Evolutionary conservation across 1,140 invertebrate species (phyloP), one percentile per base, ranked within the genome.

Genomic region (Paralvinella palmiformis): DNA sequence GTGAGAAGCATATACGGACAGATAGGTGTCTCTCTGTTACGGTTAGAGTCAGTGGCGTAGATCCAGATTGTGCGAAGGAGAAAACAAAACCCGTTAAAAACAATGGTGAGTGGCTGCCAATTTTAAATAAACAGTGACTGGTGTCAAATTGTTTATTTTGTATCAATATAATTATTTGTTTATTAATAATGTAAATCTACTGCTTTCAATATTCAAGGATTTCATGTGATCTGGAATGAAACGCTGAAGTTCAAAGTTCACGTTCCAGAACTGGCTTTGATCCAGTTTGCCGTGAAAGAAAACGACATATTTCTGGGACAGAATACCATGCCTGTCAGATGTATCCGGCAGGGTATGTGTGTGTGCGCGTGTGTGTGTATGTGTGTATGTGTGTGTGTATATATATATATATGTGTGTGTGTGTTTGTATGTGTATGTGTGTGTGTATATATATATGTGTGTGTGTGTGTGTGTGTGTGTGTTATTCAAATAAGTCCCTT

Each of bases 21-120:
- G 64, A 66, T 10, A 27, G 64, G 45, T 44, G 50, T 27, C 35
- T 61, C 4, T 17, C 10, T 32, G 64, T 66, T 22, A 45, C 62
- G 27, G 27, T 62, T 29, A 35, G 59, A 44, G 56, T 66, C 6
- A 55, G 24, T 22, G 64, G 64, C 3, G 59, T 66, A 31, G 64
- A 66, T 10, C 27, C 59, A 6, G 64, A 66, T 41, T 29, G 22
- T 50, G 22, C 53, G 17, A 63, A 24, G 15, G 32, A 62, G n/a
- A 64, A 60, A 48, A 66, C 64, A 29, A 62, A 56, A 41, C 31
- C 44, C 7, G 59, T 66, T 52, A 66, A 62, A 44, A 66, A 56
- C 58, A 66, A 61, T 33, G 64, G 64, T 64, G 15, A n/a, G 63
- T 60, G 3, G 27, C 10, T 62, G 33, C 29, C 17, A 24, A n/a